Conservation (phyloP, 2,113 vertebrate genomes). For the Oophaga pumilio region DNA sequence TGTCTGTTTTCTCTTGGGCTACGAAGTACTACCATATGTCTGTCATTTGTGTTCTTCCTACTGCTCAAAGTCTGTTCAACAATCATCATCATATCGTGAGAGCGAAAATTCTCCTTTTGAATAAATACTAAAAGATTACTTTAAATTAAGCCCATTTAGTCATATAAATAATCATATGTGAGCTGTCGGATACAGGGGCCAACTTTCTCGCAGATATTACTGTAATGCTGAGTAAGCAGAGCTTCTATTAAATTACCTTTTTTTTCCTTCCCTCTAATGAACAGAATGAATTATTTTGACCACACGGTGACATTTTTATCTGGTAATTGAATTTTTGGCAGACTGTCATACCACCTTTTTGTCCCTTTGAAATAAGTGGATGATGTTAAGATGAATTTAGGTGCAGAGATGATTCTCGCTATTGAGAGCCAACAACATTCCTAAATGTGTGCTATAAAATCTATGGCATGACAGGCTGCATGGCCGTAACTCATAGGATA, state of each 20-base stretch:
- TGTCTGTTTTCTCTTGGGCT: slow-evolving; percentile 35
- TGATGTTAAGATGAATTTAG: slow-evolving; percentile 56
- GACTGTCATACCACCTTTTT: slow-evolving; percentile 52
- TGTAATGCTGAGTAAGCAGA: slow-evolving; percentile 53
- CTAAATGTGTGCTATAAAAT: slow-evolving; percentile 50
- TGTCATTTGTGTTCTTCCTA: slow-evolving; percentile 44
- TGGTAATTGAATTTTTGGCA: slow-evolving; percentile 59
- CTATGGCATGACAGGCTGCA: slow-evolving; percentile 17
- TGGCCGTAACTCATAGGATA: slow-evolving; percentile 31
- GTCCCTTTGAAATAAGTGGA: slow-evolving; percentile 51
- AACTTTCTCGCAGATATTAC: slow-evolving; percentile 23
- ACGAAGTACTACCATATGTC: slow-evolving; percentile 44
- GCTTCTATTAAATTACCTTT: slow-evolving; percentile 44
- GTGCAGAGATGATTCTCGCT: slow-evolving; percentile 47
- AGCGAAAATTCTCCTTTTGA: slow-evolving; percentile 12
- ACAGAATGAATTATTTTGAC: slow-evolving; percentile 56
- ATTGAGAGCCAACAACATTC: slow-evolving; percentile 45
- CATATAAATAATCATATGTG: slow-evolving; percentile 37
- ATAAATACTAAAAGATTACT: slow-evolving; percentile 15
- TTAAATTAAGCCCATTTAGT: slow-evolving; percentile 28
- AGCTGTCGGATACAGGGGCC: slow-evolving; percentile 14
- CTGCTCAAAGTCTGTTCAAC: slow-evolving; percentile 41
- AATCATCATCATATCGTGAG: background rate
- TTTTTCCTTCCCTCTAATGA: slow-evolving; percentile 50
- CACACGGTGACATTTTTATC: slow-evolving; percentile 58